Base-by-base conservation (phyloP, 2,113 vertebrate genomes). In the Gallinago undulata region DNA sequence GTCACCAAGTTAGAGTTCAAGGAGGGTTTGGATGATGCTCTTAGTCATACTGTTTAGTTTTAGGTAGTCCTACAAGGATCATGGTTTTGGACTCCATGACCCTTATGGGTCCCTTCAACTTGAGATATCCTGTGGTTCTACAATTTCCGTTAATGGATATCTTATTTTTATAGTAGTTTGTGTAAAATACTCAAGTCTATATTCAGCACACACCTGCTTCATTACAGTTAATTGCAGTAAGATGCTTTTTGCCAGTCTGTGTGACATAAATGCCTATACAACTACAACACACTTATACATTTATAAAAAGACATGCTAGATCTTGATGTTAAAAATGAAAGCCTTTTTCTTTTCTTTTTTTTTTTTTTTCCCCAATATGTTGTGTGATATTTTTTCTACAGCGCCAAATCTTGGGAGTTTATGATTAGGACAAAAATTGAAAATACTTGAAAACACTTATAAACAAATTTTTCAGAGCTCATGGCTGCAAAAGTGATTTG, bases 381-480 rank as follows among this genome's bases (percentile, higher is more conserved):
- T 59, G 2, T 66, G 37, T 0, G 0, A 15, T 56, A 35, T 55
- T 84, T 72, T 91, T 85, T 66, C 25, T 73, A 73, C 19, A 83
- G 39, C 21, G 30, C 39, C 50, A 94, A 31, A 80, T 69, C 64
- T 19, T 83, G 31, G 30, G 27, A 90, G 19, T 14, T 73, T 91
- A 19, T 79, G 27, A 92, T 75, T 60, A 80, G 41, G 35, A 48
- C 22, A 84, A 79, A 90, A 80, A 55, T 19, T 47, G 77, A 7
- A 76, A 76, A 72, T 70, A 88, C 30, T 85, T 63, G 25, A 79
- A 84, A 87, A 72, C 23, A 72, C 21, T 64, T 79, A 56, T 16
- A 53, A 95, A 90, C 8, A 85, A 76, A 47, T 86, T 66, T 63
- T 5, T 77, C 85, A 93, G 63, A 83, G 41, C n/a, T 81, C n/a